Conservation (phyloP, 2,113 vertebrate species). For the Lophura nycthemera region DNA sequence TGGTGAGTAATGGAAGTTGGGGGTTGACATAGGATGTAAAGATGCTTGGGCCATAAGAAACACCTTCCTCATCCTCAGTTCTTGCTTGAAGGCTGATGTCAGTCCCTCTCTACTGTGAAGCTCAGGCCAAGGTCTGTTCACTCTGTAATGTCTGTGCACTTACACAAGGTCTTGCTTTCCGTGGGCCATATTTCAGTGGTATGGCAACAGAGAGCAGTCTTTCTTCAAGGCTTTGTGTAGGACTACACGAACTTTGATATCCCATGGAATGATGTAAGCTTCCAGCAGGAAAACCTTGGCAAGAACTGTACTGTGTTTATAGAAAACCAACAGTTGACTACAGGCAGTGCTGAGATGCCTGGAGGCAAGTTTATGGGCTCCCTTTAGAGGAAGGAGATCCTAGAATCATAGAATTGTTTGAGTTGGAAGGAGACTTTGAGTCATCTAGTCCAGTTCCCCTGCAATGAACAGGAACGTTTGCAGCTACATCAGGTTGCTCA, state of each 20-base stretch:
- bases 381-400: neutral
- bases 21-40: neutral
- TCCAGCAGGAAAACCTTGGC: neutral
- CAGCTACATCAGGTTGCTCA: too few species aligned
- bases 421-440: too few species aligned
- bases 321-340: neutral
- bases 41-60: neutral
- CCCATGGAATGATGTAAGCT: neutral
- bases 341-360: neutral
- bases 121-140: neutral
- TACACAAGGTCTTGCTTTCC: neutral
- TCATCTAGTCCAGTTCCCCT: too few species aligned
- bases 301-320: neutral
- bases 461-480: too few species aligned
- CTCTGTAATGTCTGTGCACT: accelerated
- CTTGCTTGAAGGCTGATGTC: neutral
- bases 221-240: neutral
- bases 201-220: neutral
- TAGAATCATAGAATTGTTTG: too few species aligned
- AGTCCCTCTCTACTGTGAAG: neutral
- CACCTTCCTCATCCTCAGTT: neutral
- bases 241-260: neutral
- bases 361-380: neutral
- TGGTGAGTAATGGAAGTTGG: neutral
- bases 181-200: accelerated